Percentiles rank a stretch among this genome's conserved stretches.
phyloP scores from a whole-genome alignment of 2,797 vertebrate genomes.

The Margarornis squamiger region DNA sequence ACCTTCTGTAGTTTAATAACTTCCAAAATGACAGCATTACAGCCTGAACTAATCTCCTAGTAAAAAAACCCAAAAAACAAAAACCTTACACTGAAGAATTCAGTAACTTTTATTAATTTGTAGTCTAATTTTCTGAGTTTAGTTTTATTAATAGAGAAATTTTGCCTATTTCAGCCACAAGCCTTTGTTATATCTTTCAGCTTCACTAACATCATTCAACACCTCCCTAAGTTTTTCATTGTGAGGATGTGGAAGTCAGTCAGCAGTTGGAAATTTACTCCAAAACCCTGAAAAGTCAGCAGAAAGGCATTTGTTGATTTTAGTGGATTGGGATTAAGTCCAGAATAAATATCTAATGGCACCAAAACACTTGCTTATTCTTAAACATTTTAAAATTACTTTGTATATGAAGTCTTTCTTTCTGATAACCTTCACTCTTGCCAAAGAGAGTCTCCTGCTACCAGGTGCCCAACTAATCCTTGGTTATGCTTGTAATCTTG shows the following conservation, averaged over 20 bases:
- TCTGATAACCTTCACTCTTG: neutral
- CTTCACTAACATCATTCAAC: neutral
- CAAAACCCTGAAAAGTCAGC: constrained; percentile 20
- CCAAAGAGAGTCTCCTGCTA: neutral
- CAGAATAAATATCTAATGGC: constrained; percentile 10
- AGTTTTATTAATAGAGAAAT: neutral
- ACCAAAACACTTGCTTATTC: neutral
- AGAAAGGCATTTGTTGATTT: constrained; percentile 48
- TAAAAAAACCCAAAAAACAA: neutral
- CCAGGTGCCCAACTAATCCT: neutral
- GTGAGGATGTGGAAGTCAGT: neutral
- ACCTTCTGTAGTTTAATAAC: neutral
- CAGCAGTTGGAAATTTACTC: constrained; percentile 9
- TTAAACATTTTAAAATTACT: neutral
- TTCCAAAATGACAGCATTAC: neutral
- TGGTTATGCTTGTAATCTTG: neutral
- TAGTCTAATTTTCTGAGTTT: neutral
- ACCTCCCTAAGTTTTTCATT: neutral
- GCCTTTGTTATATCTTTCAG: neutral
- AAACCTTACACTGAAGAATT: neutral
- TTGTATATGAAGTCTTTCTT: neutral
- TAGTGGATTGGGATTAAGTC: constrained; percentile 15
- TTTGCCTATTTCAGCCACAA: neutral
- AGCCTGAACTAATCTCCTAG: neutral
- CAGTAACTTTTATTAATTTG: neutral